These are phyloP conservation scores for Gorilla gorilla DNA, from an alignment of 2,113 vertebrate genomes.

Conservation along the genomic window DNA sequence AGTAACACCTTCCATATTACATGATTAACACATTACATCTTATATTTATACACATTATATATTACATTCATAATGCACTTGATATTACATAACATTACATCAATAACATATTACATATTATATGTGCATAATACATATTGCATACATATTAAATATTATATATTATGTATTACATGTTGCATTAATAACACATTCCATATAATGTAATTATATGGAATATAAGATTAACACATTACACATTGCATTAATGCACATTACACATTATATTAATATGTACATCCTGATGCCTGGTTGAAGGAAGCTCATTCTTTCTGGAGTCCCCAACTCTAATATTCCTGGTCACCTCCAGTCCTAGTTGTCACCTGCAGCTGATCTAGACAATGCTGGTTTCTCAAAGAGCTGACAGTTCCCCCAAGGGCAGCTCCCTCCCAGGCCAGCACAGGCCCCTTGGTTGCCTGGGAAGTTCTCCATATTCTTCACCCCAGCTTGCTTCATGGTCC, in stretches of 20 bases:
- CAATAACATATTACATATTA: not conserved
- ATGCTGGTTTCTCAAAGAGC: too few species aligned
- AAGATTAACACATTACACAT: rapidly evolving
- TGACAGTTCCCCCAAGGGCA: not conserved
- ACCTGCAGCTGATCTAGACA: not conserved
- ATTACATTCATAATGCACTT: too few species aligned
- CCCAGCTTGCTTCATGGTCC: rapidly evolving
- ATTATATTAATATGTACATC: too few species aligned
- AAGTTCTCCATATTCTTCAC: not conserved
- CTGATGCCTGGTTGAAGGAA: not conserved
- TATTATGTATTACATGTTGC: too few species aligned
- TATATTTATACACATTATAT: not conserved
- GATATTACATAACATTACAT: rapidly evolving
- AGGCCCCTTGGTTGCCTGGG: not conserved
- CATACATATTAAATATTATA: rapidly evolving
- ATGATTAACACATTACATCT: not conserved
- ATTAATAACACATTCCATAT: rapidly evolving
- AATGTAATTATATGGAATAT: too few species aligned
- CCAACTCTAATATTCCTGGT: not conserved
- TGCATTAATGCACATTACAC: rapidly evolving
- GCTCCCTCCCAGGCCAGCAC: rapidly evolving
- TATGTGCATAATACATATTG: not conserved
- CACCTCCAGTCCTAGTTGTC: not conserved
- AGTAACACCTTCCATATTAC: not conserved
- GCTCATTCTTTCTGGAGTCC: not conserved